Conservation (phyloP, 2,888 invertebrate genomes). For the Dynastes tityus region DNA sequence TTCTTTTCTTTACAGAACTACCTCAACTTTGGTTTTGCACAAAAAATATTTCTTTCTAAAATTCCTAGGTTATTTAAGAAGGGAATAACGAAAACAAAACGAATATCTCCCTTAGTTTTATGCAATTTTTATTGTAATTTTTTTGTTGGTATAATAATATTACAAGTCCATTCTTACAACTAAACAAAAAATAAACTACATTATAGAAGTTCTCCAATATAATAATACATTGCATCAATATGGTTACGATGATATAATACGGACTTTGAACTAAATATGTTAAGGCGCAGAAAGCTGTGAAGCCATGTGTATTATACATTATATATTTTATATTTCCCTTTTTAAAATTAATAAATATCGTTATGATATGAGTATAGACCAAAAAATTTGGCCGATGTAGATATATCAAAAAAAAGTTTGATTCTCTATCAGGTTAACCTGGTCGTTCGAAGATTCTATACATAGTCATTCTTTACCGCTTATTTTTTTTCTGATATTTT, state of each 20-base stretch:
- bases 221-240: slow-evolving; percentile 19
- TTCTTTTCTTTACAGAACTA: no score
- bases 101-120: slow-evolving; percentile 36
- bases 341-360: slow-evolving; percentile 19
- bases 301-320: slow-evolving; percentile 37
- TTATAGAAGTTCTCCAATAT: slow-evolving; percentile 47
- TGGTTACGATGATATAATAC: slow-evolving; percentile 21
- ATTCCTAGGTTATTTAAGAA: no score
- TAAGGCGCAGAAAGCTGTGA: slow-evolving; percentile 48
- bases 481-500: slow-evolving; percentile 52
- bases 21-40: no score
- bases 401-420: slow-evolving; percentile 67
- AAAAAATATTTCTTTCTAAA: no score
- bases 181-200: slow-evolving; percentile 57
- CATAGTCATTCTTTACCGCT: slow-evolving; percentile 55
- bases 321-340: slow-evolving; percentile 17
- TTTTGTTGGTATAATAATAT: slow-evolving; percentile 54
- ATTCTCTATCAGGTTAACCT: slow-evolving; percentile 63
- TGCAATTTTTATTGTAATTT: slow-evolving; percentile 54
- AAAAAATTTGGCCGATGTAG: slow-evolving; percentile 63
- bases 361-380: slow-evolving; percentile 54
- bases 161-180: slow-evolving; percentile 58
- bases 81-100: no score
- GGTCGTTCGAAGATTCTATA: slow-evolving; percentile 65
- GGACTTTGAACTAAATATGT: slow-evolving; percentile 13